Base-by-base conservation (phyloP, 2,113 vertebrate species). In the Rynchops niger region DNA sequence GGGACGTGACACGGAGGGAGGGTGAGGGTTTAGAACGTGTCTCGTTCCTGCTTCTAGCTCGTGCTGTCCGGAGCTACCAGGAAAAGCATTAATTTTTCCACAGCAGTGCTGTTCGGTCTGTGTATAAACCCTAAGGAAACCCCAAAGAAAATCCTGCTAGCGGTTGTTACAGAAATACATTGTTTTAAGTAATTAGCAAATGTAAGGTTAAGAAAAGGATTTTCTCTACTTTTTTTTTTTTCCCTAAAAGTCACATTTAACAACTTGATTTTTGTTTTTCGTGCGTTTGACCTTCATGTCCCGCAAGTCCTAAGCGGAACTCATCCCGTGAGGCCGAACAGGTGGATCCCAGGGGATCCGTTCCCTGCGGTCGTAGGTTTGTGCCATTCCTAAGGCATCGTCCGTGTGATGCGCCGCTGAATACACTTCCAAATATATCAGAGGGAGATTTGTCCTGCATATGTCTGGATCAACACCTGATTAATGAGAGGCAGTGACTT, bases 1-100 rank as follows among this genome's bases (percentile, higher is more conserved):
- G 4, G 8, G 11, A 3, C 0, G 7, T 38, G 45, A 4, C 25
- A 9, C 3, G 2, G 40, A 26, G 78, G 1, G 4, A 11, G 45
- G 17, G 36, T 5, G 9, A 27, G 53, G 53, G 8, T 3, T 40
- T 8, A 15, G 47, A 12, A n/a, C 3, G 0, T 7, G 16, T 23
- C 36, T 3, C 9, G 9, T 11, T 34, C n/a, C 45, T 16, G 27
- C 15, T 15, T 34, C 18, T 10, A 43, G 29, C 38, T 40, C 40
- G 2, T 13, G 1, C 6, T 21, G 22, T 9, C 62, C 25, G 15
- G 6, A 32, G 40, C 9, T 40, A 19, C 1, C 55, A 25, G 50
- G 4, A 30, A 36, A 21, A 25, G 34, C 34, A 6, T 16, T 32
- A 2, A 32, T 32, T 25, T 19, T 8, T 2, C 22, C 13, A 10